phyloP scores from a whole-genome alignment of 2,113 vertebrate genomes.

The Chaetodon trifascialis region DNA sequence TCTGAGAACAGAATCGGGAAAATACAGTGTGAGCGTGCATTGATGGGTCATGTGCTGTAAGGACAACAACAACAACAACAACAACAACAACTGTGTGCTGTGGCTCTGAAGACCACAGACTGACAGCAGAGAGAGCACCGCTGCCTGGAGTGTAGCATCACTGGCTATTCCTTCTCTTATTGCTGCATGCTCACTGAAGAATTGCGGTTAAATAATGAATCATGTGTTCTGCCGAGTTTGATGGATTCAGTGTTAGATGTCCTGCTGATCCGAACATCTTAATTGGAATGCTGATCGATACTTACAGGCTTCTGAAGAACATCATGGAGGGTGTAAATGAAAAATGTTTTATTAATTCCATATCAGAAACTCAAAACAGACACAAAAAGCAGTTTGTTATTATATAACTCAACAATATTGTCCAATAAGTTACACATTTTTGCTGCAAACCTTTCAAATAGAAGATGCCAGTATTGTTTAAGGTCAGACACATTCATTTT shows the following conservation, averaged over 20 bases:
- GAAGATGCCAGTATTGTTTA: neutral
- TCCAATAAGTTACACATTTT: neutral
- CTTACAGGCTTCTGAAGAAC: neutral
- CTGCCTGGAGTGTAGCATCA: neutral
- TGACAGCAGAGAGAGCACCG: neutral
- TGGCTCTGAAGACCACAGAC: slow-evolving; percentile 16
- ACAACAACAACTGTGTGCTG: too few species aligned
- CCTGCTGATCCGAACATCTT: slow-evolving; percentile 1
- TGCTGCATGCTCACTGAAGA: slow-evolving; percentile 3
- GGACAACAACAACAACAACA: slow-evolving; percentile 1
- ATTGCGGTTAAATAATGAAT: slow-evolving; percentile 16
- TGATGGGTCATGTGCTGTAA: slow-evolving; percentile 23
- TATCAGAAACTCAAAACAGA: neutral
- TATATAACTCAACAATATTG: neutral
- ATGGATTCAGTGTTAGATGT: neutral
- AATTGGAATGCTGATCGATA: neutral
- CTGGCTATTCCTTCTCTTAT: neutral
- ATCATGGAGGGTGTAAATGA: neutral
- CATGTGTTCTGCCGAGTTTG: neutral
- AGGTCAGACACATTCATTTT: neutral
- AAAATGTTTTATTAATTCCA: neutral
- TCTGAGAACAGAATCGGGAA: slow-evolving; percentile 40
- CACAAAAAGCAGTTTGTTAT: neutral
- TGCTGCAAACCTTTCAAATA: neutral
- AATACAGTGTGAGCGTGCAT: slow-evolving; percentile 32